phyloP scores from a whole-genome alignment of 2,888 invertebrate species.

The Volucella inanis region DNA sequence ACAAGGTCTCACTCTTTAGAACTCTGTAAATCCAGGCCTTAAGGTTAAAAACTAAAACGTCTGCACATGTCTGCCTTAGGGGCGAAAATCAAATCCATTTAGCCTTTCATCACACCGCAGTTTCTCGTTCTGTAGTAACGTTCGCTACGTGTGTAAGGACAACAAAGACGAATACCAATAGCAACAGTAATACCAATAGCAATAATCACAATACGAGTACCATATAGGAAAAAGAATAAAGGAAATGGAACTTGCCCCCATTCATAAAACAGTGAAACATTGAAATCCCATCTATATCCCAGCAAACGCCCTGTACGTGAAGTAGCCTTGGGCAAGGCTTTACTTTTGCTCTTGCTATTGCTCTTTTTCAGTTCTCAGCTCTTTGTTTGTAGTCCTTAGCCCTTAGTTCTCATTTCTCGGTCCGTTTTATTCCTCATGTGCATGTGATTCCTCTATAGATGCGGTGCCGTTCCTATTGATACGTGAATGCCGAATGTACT shows the following conservation, averaged over 20 bases:
- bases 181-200: background rate
- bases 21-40: conserved; percentile 53
- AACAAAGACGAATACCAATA: conserved; percentile 11
- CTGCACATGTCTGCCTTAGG: conserved; percentile 68
- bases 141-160: conserved; percentile 36
- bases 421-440: conserved; percentile 32
- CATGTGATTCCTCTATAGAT: conserved; percentile 12
- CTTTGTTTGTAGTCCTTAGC: too few relatives aligned
- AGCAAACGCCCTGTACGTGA: background rate
- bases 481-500: conserved; percentile 46
- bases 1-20: conserved; percentile 12
- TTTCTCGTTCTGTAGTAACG: conserved; percentile 21
- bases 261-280: conserved; percentile 69
- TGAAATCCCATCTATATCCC: conserved; percentile 62
- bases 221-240: conserved; percentile 3
- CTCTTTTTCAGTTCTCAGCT: too few relatives aligned
- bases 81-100: conserved; percentile 73
- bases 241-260: conserved; percentile 37
- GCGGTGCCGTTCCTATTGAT: conserved; percentile 31
- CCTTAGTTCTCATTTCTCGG: background rate
- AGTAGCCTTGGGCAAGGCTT: conserved; percentile 59
- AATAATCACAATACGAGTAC: conserved; percentile 37
- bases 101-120: conserved; percentile 36
- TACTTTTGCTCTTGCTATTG: conserved; percentile 40
- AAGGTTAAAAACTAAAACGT: conserved; percentile 67